phyloP scores from a whole-genome alignment of 1,140 invertebrate genomes.

The Drosophila ananassae region DNA sequence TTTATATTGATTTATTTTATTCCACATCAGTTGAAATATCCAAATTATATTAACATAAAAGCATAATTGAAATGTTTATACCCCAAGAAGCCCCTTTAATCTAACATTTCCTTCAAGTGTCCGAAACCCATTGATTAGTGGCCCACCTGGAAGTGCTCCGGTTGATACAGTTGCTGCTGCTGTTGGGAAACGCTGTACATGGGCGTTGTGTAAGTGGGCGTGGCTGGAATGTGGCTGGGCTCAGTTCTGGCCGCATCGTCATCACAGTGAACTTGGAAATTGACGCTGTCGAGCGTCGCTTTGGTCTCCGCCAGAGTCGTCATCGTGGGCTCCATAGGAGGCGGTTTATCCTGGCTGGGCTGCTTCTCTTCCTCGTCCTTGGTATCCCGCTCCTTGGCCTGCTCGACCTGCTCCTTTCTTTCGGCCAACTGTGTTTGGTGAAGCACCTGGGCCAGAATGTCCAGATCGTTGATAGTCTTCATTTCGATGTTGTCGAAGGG shows the following conservation, averaged over 20 bases:
- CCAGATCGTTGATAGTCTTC: slow-evolving; percentile 95
- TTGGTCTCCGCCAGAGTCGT: slow-evolving; percentile 74
- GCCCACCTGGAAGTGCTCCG: slow-evolving; percentile 51
- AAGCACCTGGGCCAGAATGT: slow-evolving; percentile 91
- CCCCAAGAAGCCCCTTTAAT: background rate
- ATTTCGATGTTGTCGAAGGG: slow-evolving; percentile 96
- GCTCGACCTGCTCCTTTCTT: slow-evolving; percentile 20
- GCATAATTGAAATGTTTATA: background rate
- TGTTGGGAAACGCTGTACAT: slow-evolving; percentile 44
- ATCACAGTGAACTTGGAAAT: slow-evolving; percentile 75
- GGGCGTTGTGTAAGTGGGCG: slow-evolving; percentile 15
- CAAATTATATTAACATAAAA: background rate
- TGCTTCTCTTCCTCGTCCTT: slow-evolving; percentile 11
- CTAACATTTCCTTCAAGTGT: background rate
- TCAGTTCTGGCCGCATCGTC: slow-evolving; percentile 34
- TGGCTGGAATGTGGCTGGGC: slow-evolving; percentile 62
- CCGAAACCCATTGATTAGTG: background rate
- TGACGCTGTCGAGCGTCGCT: slow-evolving; percentile 71
- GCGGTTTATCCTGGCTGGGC: slow-evolving; percentile 10
- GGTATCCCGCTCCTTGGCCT: background rate
- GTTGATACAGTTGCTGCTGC: slow-evolving; percentile 27
- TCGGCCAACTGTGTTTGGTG: slow-evolving; percentile 81
- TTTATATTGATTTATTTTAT: background rate
- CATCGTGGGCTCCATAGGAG: slow-evolving; percentile 51
- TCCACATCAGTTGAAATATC: background rate